phyloP scores from a whole-genome alignment of 2,797 vertebrate genomes.

The Pipistrellus pygmaeus region DNA sequence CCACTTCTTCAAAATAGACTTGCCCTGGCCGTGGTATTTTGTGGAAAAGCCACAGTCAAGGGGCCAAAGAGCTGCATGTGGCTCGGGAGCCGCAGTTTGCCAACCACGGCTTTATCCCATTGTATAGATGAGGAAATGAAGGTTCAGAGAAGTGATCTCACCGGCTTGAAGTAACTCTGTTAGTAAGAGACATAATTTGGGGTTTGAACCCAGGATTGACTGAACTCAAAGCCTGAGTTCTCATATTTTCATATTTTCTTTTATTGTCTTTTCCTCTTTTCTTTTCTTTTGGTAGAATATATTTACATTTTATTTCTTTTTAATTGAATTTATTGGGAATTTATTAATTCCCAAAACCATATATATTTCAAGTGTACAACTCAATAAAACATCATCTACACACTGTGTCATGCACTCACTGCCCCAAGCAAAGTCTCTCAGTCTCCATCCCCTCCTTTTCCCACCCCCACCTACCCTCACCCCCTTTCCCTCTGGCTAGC shows the following conservation, averaged over 20 bases:
- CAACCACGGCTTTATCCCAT: neutral
- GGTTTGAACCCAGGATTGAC: neutral
- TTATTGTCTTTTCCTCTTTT: neutral
- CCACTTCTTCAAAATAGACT: no score
- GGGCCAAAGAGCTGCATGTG: no score
- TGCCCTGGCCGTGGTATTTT: no score
- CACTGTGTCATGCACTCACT: neutral
- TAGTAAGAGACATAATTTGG: neutral
- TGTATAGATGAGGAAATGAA: constrained; percentile 48
- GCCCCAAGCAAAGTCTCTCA: neutral
- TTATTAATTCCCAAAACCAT: neutral
- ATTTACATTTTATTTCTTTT: neutral
- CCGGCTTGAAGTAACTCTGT: neutral
- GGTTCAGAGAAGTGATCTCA: neutral
- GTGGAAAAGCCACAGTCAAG: no score
- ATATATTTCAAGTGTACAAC: neutral
- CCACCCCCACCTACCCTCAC: neutral
- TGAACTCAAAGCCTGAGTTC: neutral
- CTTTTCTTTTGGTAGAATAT: neutral
- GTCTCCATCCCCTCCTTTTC: neutral
- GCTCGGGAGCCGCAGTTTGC: no score
- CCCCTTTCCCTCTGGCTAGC: neutral
- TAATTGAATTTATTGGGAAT: neutral
- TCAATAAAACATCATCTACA: neutral
- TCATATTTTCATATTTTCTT: neutral